Evolutionary conservation across 2,797 vertebrate species (phyloP).

Genomic region (Cirrhinus mrigala): DNA sequence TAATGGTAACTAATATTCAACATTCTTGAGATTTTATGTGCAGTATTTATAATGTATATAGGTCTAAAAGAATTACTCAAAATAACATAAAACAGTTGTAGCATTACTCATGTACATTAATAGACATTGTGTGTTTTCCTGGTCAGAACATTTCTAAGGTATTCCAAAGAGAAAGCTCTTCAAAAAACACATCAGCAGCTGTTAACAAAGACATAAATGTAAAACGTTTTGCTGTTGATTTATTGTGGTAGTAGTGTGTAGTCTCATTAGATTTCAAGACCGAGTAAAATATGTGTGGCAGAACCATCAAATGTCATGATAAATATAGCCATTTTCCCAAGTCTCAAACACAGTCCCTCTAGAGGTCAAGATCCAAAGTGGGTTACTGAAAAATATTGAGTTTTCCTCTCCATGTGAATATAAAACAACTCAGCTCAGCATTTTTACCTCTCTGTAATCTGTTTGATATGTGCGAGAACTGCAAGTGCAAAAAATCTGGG

Average conservation of each 20-base stretch:
- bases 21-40: background rate
- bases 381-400: background rate
- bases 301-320: background rate
- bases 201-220: background rate
- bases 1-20: background rate
- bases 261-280: background rate
- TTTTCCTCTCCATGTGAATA: background rate
- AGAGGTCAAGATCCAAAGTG: background rate
- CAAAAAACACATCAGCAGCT: background rate
- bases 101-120: background rate
- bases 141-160: background rate
- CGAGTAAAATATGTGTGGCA: background rate
- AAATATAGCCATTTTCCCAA: background rate
- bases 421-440: constrained; percentile 1
- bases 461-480: background rate
- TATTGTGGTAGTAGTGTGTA: background rate
- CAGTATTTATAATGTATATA: background rate
- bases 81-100: background rate
- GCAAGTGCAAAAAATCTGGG: background rate
- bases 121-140: background rate
- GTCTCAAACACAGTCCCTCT: background rate
- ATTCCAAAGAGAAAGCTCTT: background rate
- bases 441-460: constrained; percentile 2
- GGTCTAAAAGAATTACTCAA: background rate
- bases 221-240: background rate